A percentile compares a stretch with the other conserved stretches of the same genome.
These are phyloP conservation scores for Elephas maximus DNA, from an alignment of 2,113 vertebrate species.

Conservation along the genomic window DNA sequence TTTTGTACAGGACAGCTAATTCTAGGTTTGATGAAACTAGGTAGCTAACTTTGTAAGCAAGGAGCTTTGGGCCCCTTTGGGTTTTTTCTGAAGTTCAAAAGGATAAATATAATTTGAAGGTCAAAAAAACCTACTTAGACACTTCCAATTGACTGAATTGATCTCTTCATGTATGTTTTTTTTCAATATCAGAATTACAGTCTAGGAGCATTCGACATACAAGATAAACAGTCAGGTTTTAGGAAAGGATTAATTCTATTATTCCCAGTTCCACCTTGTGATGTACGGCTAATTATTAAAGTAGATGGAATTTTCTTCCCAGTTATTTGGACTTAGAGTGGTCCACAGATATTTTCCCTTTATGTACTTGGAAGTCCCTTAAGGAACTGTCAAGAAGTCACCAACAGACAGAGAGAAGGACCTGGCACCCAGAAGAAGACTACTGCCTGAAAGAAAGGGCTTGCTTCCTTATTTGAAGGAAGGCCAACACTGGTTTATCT, in stretches of 20 bases:
- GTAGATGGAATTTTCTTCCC: background rate
- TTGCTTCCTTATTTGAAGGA: background rate
- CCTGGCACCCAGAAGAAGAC: background rate
- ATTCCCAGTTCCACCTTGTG: background rate
- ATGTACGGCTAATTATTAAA: background rate
- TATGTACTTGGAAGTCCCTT: background rate
- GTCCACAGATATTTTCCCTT: background rate
- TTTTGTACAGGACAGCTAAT: background rate
- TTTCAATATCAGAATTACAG: slow-evolving; percentile 9
- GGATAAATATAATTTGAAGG: background rate
- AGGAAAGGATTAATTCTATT: background rate
- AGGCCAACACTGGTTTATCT: background rate
- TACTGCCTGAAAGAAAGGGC: background rate
- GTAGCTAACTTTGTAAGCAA: background rate
- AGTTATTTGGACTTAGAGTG: background rate
- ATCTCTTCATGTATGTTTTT: slow-evolving; percentile 4
- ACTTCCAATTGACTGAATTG: background rate
- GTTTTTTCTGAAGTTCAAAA: slow-evolving; percentile 11
- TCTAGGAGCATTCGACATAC: background rate
- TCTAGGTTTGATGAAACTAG: background rate
- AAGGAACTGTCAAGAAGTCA: background rate
- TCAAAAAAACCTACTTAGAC: background rate
- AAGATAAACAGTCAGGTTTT: background rate
- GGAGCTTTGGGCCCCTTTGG: background rate
- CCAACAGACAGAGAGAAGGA: background rate